These are phyloP conservation scores for Nemotelus pantherinus DNA, from an alignment of 2,888 invertebrate species.

Conservation along the genomic window DNA sequence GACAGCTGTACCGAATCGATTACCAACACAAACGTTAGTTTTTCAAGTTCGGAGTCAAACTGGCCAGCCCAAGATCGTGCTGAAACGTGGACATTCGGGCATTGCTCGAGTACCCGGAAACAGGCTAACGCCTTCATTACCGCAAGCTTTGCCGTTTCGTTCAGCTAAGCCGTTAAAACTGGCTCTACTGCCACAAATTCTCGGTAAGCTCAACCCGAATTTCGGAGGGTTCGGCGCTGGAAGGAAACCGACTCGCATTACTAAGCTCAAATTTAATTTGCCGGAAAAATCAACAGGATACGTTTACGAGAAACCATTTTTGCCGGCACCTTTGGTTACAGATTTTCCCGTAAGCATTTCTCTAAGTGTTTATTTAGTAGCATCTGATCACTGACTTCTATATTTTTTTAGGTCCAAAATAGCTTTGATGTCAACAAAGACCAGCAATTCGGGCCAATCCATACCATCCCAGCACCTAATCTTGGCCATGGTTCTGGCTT, in stretches of 20 bases:
- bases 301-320: slow-evolving; percentile 61
- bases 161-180: slow-evolving; percentile 46
- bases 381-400: background rate
- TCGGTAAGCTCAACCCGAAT: slow-evolving; percentile 43
- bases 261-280: slow-evolving; percentile 61
- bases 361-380: background rate
- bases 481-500: slow-evolving; percentile 62
- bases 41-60: slow-evolving; percentile 64
- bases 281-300: slow-evolving; percentile 57
- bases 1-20: background rate
- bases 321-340: slow-evolving; percentile 56
- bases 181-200: slow-evolving; percentile 48
- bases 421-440: slow-evolving; percentile 81
- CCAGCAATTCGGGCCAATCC: slow-evolving; percentile 83
- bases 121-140: no score
- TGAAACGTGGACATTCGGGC: slow-evolving; percentile 56
- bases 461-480: slow-evolving; percentile 87
- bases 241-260: slow-evolving; percentile 48
- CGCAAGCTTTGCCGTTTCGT: background rate
- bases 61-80: slow-evolving; percentile 58
- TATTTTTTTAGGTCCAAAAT: background rate
- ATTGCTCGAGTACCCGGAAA: no score
- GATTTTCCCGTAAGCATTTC: slow-evolving; percentile 58
- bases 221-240: background rate
- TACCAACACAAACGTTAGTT: slow-evolving; percentile 58